Evolutionary conservation across 2,113 vertebrate genomes (phyloP), one percentile per base, ranked within the genome.

Genomic region (Lates calcarifer): DNA sequence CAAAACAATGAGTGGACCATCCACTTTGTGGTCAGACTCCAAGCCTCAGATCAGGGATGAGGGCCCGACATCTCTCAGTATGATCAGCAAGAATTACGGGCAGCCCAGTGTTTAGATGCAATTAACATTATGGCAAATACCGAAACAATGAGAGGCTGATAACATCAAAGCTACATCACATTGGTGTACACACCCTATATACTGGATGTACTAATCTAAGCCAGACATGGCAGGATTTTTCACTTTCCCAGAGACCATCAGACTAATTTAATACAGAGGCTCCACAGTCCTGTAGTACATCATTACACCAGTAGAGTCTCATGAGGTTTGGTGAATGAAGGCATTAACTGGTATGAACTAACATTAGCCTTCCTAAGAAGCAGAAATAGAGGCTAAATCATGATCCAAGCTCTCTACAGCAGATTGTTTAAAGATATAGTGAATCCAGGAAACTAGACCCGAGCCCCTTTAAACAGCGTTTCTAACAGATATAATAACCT

Each of bases 291-390:
- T 84, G 47, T 1, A 45, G 68, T 77, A 86, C 77, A 88, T 84
- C 81, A 66, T 88, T 82, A 84, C 81, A 85, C 41, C 22, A 15
- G 24, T 57, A 10, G 1, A 18, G 69, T 85, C 86, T 90, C 78
- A 15, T 58, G 89, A 77, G 86, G 22, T 70, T 81, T 63, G 63
- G 58, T 63, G 79, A 79, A 87, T 75, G 73, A 83, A 72, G 74
- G 81, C 67, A 89, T 89, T 92, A 87, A 89, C 75, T 77, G 31
- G 28, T 14, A 66, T 83, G 72, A 89, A 79, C 72, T 12, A 64
- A 57, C 37, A 77, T 89, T 84, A 64, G 72, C 78, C 33, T 71
- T 70, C 60, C 55, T 47, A 3, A 68, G 64, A 71, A 60, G 57
- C 55, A 64, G 78, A 53, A 79, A 28, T 41, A 39, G 49, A 74